A percentile compares a stretch with the other conserved stretches of the same genome.
Evolutionary conservation across 2,797 vertebrate genomes (phyloP).

Genomic region (Staurois parvus): DNA sequence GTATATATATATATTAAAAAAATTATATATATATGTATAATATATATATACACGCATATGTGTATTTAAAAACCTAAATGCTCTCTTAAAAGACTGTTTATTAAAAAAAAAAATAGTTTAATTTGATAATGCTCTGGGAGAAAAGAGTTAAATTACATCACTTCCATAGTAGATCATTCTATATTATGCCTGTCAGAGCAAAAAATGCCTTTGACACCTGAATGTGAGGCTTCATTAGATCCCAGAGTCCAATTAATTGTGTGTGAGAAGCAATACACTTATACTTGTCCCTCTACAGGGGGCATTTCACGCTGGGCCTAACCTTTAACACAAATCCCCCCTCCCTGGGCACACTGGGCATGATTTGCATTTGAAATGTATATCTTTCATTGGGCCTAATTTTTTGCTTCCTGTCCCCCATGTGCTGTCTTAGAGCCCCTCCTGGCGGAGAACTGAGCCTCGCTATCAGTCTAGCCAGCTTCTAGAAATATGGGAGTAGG

Average conservation of each 20-base stretch:
- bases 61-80: too few relatives aligned
- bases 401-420: constrained; percentile 50
- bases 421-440: constrained; percentile 4
- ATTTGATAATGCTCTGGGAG: background rate
- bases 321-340: constrained; percentile 54
- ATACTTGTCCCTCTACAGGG: constrained; percentile 30
- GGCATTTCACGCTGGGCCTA: constrained; percentile 49
- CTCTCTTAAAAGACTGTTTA: too few relatives aligned
- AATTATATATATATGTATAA: too few relatives aligned
- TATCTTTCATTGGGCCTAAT: constrained; percentile 37
- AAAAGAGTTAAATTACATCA: background rate
- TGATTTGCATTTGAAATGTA: constrained; percentile 57
- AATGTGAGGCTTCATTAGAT: constrained; percentile 43
- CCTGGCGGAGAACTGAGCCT: background rate
- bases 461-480: constrained; percentile 39
- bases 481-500: constrained; percentile 26
- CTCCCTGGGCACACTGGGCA: constrained; percentile 45
- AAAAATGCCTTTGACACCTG: constrained; percentile 11
- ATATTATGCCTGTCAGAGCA: background rate
- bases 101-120: too few relatives aligned
- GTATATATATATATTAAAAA: too few relatives aligned
- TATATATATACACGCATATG: too few relatives aligned
- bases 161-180: background rate
- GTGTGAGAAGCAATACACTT: constrained; percentile 17
- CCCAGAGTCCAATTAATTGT: constrained; percentile 47